Evolutionary conservation across 2,888 invertebrate species (phyloP).

Genomic region (Apamea sordens): DNA sequence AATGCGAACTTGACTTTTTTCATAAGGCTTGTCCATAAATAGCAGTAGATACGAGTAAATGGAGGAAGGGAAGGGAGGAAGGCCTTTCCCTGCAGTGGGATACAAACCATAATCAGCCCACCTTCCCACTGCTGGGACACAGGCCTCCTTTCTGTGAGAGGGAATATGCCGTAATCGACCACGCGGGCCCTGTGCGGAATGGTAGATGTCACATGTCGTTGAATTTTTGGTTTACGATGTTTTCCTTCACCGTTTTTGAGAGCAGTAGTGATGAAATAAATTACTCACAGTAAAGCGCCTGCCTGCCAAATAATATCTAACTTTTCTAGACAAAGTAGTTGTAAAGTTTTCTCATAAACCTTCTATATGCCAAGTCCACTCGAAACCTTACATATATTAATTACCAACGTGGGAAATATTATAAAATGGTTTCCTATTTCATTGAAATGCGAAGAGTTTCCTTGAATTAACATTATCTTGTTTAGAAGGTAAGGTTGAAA

Average conservation of each 20-base stretch:
- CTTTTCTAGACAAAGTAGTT: not conserved
- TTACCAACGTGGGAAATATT: constrained; percentile 47
- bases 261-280: not conserved
- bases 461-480: constrained; percentile 58
- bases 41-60: not conserved
- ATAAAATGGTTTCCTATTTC: constrained; percentile 46
- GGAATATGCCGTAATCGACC: not conserved
- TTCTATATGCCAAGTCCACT: not conserved
- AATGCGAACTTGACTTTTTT: not conserved
- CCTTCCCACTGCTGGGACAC: not conserved
- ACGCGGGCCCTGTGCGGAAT: not conserved
- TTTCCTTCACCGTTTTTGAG: not conserved
- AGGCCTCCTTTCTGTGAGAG: not conserved
- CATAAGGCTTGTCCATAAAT: not conserved
- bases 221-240: not conserved
- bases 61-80: not conserved
- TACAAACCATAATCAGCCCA: not conserved
- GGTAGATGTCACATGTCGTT: not conserved
- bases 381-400: constrained; percentile 23
- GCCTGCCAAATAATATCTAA: not conserved
- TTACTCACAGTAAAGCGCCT: not conserved
- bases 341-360: constrained; percentile 13
- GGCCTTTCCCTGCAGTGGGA: not conserved
- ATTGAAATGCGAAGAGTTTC: constrained; percentile 47
- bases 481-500: constrained; percentile 53